These are phyloP conservation scores for Oceanites oceanicus DNA, from an alignment of 2,113 vertebrate genomes.

Conservation along the genomic window DNA sequence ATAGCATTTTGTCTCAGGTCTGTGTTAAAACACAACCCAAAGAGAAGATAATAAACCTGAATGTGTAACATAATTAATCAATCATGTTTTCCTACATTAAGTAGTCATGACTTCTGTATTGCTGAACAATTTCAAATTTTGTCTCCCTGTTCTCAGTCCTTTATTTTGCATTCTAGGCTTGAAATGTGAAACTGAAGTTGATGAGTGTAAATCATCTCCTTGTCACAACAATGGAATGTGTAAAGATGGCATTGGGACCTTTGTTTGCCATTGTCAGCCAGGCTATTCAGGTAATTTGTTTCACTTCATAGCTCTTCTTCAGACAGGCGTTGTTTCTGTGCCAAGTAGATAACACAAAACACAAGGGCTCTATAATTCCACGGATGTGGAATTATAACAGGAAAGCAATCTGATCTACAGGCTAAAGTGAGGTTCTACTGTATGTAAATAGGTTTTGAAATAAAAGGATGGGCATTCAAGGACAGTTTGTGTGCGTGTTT, in stretches of 20 bases:
- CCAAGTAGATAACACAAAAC: background rate
- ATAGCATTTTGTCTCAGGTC: background rate
- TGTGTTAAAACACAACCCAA: background rate
- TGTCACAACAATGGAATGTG: conserved; percentile 89
- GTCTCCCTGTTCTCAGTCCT: background rate
- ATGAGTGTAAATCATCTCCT: conserved; percentile 90
- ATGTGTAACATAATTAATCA: background rate
- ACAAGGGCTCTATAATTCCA: background rate
- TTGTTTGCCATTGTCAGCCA: conserved; percentile 86
- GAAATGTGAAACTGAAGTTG: conserved; percentile 91
- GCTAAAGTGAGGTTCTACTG: background rate
- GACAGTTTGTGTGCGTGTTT: background rate
- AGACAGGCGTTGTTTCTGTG: background rate
- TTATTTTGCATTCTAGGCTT: conserved; percentile 80
- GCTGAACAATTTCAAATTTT: background rate
- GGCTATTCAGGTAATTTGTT: conserved; percentile 86
- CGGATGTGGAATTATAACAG: background rate
- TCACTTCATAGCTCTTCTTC: background rate
- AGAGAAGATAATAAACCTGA: background rate
- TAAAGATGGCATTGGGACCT: conserved; percentile 84
- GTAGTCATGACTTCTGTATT: background rate
- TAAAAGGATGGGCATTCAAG: background rate
- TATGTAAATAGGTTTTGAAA: background rate
- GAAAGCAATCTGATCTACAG: background rate
- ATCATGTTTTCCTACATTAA: background rate